Conservation (phyloP, 1,140 invertebrate species). For the Zaprionus nigranus region DNA sequence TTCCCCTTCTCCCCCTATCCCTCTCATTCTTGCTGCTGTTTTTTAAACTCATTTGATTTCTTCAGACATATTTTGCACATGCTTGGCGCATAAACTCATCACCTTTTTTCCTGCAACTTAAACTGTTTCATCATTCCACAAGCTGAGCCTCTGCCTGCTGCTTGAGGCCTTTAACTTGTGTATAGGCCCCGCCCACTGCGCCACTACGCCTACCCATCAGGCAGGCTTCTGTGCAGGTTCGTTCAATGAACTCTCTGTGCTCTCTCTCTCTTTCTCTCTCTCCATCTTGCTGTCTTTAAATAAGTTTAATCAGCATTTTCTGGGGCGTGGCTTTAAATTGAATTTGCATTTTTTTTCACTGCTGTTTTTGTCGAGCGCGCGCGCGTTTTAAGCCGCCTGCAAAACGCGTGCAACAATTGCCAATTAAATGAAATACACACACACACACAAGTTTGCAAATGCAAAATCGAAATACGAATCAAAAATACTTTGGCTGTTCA, state of each 20-base stretch:
- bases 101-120: constrained; percentile 39
- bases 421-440: constrained; percentile 39
- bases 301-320: constrained; percentile 29
- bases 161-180: constrained; percentile 58
- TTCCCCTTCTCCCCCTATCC: not conserved
- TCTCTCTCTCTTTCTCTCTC: not conserved
- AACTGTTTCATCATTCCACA: constrained; percentile 60
- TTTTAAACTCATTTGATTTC: constrained; percentile 78
- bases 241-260: constrained; percentile 4
- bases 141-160: constrained; percentile 21
- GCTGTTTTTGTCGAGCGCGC: not conserved
- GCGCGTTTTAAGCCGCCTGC: not conserved
- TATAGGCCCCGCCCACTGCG: constrained; percentile 11
- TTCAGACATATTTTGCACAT: constrained; percentile 77
- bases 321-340: constrained; percentile 37
- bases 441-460: not conserved
- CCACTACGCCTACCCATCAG: not conserved
- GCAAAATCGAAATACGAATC: not conserved
- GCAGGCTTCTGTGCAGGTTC: not conserved
- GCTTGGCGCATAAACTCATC: constrained; percentile 78
- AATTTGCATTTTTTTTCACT: constrained; percentile 24
- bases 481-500: constrained; percentile 43
- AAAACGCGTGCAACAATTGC: constrained; percentile 27
- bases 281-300: constrained; percentile 34
- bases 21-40: not conserved